Evolutionary conservation across 2,888 invertebrate genomes (phyloP), one percentile per base, ranked within the genome.

Genomic region (Petrophora chlorosata): DNA sequence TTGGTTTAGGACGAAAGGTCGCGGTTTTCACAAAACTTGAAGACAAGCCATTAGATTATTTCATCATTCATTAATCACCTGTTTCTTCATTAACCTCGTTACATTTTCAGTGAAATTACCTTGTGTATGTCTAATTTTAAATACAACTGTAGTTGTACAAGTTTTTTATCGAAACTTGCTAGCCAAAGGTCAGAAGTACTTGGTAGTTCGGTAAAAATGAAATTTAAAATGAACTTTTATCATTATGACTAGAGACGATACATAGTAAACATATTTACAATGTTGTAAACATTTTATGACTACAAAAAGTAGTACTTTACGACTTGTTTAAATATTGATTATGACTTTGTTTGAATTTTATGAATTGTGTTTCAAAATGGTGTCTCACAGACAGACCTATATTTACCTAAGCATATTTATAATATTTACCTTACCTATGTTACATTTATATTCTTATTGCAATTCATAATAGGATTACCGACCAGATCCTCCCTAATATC

Each of bases 171-270:
- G 60, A 36, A 43, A 43, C 17, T 43, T 32, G 30, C 51, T 61
- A 53, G 42, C 83, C 84, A 82, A 82, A 81, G 82, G 64, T 59
- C 53, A 61, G 35, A 16, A 9, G 63, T 55, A 62, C 61, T 68
- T 70, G 57, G 64, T 70, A 67, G 65, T 68, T 67, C 63, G 59
- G 67, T 63, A 62, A 63, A 67, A 70, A 83, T 84, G 78, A 82
- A 85, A 82, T 85, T 56, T 68, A 73, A 67, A 85, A 89, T 89
- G 85, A 89, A 89, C 74, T 80, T 74, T 76, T 70, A 73, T 67
- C 14, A 63, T 73, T 65, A 76, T 76, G 76, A 79, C 76, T 59
- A 65, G 63, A 58, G 58, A 61, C 68, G 63, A 65, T 61, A 62
- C 66, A 63, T 51, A 64, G 59, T 65, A 63, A 55, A 59, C 58